Evolutionary conservation across 1,140 invertebrate species (phyloP).

Genomic region (Bombus sibiricus): DNA sequence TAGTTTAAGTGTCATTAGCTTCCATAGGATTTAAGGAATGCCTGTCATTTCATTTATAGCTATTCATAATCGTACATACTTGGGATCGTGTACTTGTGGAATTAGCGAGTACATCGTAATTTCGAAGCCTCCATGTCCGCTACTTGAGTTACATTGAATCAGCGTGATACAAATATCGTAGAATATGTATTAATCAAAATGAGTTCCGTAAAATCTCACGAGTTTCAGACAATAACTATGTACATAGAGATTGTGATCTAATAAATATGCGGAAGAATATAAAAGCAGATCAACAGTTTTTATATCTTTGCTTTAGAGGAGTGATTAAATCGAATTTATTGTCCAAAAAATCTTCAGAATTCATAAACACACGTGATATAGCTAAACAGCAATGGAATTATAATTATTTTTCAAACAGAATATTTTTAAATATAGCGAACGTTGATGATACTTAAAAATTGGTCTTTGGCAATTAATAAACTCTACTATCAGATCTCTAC

Average conservation of each 20-base stretch:
- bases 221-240: neutral
- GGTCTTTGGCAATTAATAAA: neutral
- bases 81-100: neutral
- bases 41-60: neutral
- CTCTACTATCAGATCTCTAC: neutral
- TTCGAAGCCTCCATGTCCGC: rapidly evolving
- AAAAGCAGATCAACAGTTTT: neutral
- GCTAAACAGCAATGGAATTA: too few species aligned
- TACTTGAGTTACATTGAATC: too few species aligned
- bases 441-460: neutral
- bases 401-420: too few species aligned
- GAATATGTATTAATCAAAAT: neutral
- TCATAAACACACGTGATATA: neutral
- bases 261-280: neutral
- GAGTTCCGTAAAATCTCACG: too few species aligned
- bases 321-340: too few species aligned
- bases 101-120: too few species aligned
- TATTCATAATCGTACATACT: too few species aligned
- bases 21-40: neutral
- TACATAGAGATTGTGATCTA: too few species aligned
- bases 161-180: neutral
- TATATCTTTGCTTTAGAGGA: too few species aligned
- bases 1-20: neutral
- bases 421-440: too few species aligned
- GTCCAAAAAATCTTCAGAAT: neutral